These are phyloP conservation scores for Sarcophaga carnaria DNA, from an alignment of 2,888 invertebrate genomes.

Conservation along the genomic window DNA sequence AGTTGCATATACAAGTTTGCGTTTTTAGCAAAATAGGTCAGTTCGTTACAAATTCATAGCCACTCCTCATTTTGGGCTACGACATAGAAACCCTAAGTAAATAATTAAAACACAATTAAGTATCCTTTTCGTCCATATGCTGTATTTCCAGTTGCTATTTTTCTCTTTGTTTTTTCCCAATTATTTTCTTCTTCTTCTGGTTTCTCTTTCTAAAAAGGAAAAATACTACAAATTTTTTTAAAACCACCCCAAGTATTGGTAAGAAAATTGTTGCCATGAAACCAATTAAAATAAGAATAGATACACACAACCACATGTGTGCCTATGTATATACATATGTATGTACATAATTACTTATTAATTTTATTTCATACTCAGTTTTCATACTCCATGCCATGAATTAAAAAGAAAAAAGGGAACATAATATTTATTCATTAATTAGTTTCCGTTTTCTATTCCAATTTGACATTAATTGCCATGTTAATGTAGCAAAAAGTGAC, in stretches of 20 bases:
- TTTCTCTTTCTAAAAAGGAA: background rate
- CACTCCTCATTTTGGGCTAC: constrained; percentile 35
- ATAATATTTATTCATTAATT: too few species aligned
- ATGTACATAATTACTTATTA: too few species aligned
- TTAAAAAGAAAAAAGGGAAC: too few species aligned
- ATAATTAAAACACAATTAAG: constrained; percentile 64
- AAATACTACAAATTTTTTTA: too few species aligned
- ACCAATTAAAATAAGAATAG: too few species aligned
- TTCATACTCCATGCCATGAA: too few species aligned
- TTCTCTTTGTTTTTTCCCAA: background rate
- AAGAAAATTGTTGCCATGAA: background rate
- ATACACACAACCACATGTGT: too few species aligned
- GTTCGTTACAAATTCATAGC: constrained; percentile 40
- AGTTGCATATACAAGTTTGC: background rate
- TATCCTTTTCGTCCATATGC: constrained; percentile 19
- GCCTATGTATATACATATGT: too few species aligned
- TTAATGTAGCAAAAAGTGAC: too few species aligned
- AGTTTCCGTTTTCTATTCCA: too few species aligned
- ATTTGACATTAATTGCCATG: too few species aligned
- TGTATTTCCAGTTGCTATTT: constrained; percentile 14
- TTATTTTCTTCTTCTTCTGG: background rate
- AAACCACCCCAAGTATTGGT: background rate
- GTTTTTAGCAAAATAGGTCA: constrained; percentile 23
- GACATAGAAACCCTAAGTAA: constrained; percentile 39
- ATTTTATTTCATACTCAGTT: too few species aligned